Conservation (phyloP, 2,888 invertebrate genomes). For the Bombylius major region DNA sequence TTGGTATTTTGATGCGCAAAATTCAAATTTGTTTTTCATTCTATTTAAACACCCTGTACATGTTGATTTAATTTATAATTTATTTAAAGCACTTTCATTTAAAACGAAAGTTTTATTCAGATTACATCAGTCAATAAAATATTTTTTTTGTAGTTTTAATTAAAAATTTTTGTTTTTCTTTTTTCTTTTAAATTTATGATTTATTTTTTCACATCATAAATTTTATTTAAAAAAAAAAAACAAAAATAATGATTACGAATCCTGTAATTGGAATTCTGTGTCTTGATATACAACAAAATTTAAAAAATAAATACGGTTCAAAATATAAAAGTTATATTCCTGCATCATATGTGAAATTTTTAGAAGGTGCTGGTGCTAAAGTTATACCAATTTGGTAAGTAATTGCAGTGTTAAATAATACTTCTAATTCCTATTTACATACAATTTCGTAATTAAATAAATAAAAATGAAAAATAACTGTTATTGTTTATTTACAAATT, state of each 20-base stretch:
- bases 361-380: conserved; percentile 5
- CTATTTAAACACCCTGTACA: too few species aligned
- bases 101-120: too few species aligned
- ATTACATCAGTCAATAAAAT: too few species aligned
- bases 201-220: too few species aligned
- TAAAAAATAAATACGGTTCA: conserved; percentile 41
- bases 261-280: conserved; percentile 59
- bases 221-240: too few species aligned
- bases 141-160: too few species aligned
- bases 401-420: not conserved
- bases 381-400: conserved; percentile 6
- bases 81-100: too few species aligned
- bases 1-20: too few species aligned
- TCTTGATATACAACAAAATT: conserved; percentile 48
- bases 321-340: conserved; percentile 58
- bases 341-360: conserved; percentile 39
- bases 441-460: not conserved
- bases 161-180: too few species aligned
- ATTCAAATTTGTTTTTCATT: too few species aligned
- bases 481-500: not conserved
- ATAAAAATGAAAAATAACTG: not conserved
- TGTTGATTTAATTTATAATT: too few species aligned
- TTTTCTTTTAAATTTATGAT: too few species aligned
- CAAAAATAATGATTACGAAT: not conserved
- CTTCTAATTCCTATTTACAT: not conserved